Base-by-base conservation (phyloP, 2,888 invertebrate genomes). In the Hermaeophaga mercurialis region DNA sequence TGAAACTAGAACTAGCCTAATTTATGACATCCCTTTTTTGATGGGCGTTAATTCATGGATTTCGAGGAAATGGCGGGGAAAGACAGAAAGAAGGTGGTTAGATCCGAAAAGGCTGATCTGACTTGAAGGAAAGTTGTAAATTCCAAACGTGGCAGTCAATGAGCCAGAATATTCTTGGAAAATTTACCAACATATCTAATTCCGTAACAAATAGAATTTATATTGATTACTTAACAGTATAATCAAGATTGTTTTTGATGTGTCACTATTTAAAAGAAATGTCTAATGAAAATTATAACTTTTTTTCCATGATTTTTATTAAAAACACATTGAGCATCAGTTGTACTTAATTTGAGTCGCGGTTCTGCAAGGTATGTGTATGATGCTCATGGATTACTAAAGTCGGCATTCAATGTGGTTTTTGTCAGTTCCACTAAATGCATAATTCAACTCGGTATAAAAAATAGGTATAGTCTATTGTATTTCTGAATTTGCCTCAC, bases 41-140 rank as follows among this genome's bases (percentile, higher is more conserved):
- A 56, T 57, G 58, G 62, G 64, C 67, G 69, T 70, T 70, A 70
- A 72, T 70, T 70, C 68, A 62, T 54, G 65, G 66, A 45, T 56
- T 49, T 22, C 18, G 38, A 43, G 50, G 49, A 39, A 52, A 46
- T 31, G 28, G 44, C 26, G 28, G 22, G 46, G 50, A 39, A 54
- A 55, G 45, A 50, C 44, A 38, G 58, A 58, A 49, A 41, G 52
- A 50, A 54, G 57, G 57, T 46, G 57, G 52, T 22, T 48, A 53
- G 28, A 48, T 43, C 31, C 38, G 43, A 52, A 53, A 53, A 55
- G 56, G 53, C 53, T 57, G 66, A 65, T 64, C 59, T 50, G 58
- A 54, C 43, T 48, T 61, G 50, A 58, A 54, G 58, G 58, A 62
- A 61, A 43, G 64, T 65, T 56, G 69, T 73, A 73, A 73, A 74